Percentiles rank a stretch among this genome's conserved stretches.
Evolutionary conservation across 1,140 invertebrate genomes (phyloP).

Genomic region (Sycophila sp.): DNA sequence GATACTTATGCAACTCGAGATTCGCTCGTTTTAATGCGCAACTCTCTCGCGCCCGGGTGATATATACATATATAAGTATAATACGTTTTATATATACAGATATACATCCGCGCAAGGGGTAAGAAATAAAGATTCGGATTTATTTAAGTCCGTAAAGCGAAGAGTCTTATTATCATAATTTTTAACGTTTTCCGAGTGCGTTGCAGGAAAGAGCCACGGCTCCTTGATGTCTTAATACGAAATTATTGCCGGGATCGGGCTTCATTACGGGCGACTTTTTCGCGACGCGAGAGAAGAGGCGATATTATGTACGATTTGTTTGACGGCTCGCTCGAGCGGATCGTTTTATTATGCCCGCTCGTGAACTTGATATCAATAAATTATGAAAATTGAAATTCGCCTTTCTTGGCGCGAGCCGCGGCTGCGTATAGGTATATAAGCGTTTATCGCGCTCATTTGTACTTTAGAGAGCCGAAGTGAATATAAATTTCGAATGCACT

Average conservation of each 20-base stretch:
- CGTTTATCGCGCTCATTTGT: too few species aligned
- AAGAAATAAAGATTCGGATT: conserved; percentile 36
- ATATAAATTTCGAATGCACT: too few species aligned
- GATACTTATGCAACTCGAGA: conserved; percentile 24
- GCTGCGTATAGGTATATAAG: too few species aligned
- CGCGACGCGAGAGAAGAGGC: not conserved
- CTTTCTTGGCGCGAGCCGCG: too few species aligned
- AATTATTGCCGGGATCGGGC: conserved; percentile 2
- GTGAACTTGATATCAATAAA: too few species aligned
- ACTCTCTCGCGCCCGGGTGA: not conserved
- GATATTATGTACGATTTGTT: too few species aligned
- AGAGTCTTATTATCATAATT: conserved; percentile 33
- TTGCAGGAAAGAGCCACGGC: not conserved
- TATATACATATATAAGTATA: not conserved
- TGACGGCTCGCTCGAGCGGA: too few species aligned
- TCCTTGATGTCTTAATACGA: conserved; percentile 18
- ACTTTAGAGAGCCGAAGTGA: too few species aligned
- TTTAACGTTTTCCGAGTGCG: not conserved
- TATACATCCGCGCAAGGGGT: too few species aligned
- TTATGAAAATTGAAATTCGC: too few species aligned
- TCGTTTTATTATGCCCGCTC: too few species aligned
- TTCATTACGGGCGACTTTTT: conserved; percentile 13
- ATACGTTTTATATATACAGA: too few species aligned
- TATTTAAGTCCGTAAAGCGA: conserved; percentile 24
- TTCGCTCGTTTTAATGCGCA: not conserved